Evolutionary conservation across 1,140 invertebrate species (phyloP), one percentile per base, ranked within the genome.

Genomic region (Scaptomyza hsui): DNA sequence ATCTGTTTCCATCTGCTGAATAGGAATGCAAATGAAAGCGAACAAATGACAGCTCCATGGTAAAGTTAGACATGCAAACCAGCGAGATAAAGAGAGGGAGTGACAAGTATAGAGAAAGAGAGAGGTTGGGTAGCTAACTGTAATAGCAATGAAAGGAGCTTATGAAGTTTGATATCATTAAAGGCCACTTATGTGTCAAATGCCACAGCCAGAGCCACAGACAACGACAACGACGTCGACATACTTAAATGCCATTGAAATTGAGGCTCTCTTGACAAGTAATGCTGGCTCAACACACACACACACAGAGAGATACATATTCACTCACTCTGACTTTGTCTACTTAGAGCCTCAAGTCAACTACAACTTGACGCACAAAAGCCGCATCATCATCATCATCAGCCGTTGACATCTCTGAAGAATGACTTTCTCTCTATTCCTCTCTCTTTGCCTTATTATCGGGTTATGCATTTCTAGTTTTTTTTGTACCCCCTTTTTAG

Each of bases 101-200:
- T 4, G 3, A 12, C 15, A n/a, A n/a, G n/a, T 3, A 1, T 6
- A 29, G 5, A 19, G 16, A 7, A 1, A 7, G 51, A 37, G 10
- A 13, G 3, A 19, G 5, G n/a, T n/a, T 21, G 24, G 21, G 12
- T 13, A 55, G 35, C 35, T 19, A 15, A 49, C 60, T 51, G 70
- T 78, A 64, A 42, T 67, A 48, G 67, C 63, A 69, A 51, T 65
- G 63, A 74, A 74, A 64, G 65, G 72, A 67, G 61, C 60, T 65
- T 61, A 72, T 75, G 57, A 81, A 81, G 73, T 81, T 81, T 81
- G 78, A 81, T 81, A 81, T 81, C 78, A 81, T 81, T 81, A 81
- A 81, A 81, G 78, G 73, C 78, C 78, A 81, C 78, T 81, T 81
- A 81, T 81, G 78, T 81, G 78, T 81, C 78, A 81, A 81, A 81